Evolutionary conservation across 2,888 invertebrate species (phyloP).

Genomic region (Oasisia sp.): DNA sequence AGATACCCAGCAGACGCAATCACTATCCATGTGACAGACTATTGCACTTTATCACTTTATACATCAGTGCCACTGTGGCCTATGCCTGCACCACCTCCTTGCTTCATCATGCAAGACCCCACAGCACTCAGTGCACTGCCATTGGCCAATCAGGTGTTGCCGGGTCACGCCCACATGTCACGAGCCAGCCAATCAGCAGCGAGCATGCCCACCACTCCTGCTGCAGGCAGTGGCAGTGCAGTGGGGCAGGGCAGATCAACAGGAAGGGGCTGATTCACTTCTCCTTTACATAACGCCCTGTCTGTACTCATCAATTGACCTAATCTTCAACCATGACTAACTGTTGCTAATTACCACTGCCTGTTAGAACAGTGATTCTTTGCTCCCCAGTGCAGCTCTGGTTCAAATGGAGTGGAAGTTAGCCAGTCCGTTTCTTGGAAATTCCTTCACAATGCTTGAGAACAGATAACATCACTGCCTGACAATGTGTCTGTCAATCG

Average conservation of each 20-base stretch:
- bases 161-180: not conserved
- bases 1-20: not conserved
- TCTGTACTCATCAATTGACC: not conserved
- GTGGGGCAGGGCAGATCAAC: not conserved
- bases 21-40: conserved; percentile 6
- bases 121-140: not conserved
- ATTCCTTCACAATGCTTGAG: not conserved
- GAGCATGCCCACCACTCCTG: not conserved
- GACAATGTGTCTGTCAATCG: not conserved
- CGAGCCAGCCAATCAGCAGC: not conserved
- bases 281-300: not conserved
- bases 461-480: not conserved
- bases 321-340: not conserved
- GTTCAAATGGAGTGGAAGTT: not conserved
- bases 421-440: conserved; percentile 6
- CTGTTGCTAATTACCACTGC: not conserved
- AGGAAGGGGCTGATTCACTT: not conserved
- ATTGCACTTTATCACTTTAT: conserved; percentile 13
- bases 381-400: not conserved
- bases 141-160: not conserved
- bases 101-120: conserved; percentile 5
- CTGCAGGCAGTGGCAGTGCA: not conserved
- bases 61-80: conserved; percentile 5
- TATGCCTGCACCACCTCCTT: not conserved
- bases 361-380: not conserved